Evolutionary conservation across 1,140 invertebrate genomes (phyloP).

Genomic region (Psix sp.): DNA sequence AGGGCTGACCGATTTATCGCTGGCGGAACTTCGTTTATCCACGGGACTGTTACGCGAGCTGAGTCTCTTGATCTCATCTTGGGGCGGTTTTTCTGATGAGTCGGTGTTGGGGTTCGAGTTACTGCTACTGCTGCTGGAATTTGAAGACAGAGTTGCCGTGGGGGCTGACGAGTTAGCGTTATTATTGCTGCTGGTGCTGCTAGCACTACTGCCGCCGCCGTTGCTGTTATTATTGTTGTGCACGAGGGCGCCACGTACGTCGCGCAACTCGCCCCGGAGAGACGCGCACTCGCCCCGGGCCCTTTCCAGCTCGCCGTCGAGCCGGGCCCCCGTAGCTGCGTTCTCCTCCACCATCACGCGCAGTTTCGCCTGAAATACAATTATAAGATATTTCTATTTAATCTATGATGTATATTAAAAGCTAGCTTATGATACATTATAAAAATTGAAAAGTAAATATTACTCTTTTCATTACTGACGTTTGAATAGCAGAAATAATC

Average conservation of each 20-base stretch:
- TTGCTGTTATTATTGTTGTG: conserved; percentile 65
- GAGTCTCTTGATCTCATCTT: conserved; percentile 69
- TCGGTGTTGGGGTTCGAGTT: conserved; percentile 55
- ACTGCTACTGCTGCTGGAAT: conserved; percentile 39
- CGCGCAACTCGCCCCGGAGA: conserved; percentile 78
- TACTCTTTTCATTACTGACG: no score
- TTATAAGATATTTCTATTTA: conserved; percentile 8
- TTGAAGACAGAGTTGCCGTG: conserved; percentile 48
- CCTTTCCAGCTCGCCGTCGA: conserved; percentile 81
- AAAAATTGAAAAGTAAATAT: no score
- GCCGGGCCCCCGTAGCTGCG: conserved; percentile 79
- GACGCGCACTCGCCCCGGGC: conserved; percentile 80
- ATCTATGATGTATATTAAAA: conserved; percentile 3
- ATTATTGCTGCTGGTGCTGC: conserved; percentile 55
- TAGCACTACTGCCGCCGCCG: conserved; percentile 52
- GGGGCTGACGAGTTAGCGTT: conserved; percentile 49
- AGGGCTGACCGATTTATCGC: conserved; percentile 73
- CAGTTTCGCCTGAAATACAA: conserved; percentile 78
- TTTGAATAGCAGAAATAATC: no score
- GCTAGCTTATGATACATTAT: neutral
- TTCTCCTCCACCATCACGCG: conserved; percentile 85
- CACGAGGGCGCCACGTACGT: conserved; percentile 70
- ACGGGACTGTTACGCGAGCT: conserved; percentile 72
- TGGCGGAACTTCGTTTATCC: conserved; percentile 73
- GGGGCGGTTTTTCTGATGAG: conserved; percentile 57